Base-by-base conservation (phyloP, 92 coral and sea anemone genomes). In the Scolanthus callimorphus region DNA sequence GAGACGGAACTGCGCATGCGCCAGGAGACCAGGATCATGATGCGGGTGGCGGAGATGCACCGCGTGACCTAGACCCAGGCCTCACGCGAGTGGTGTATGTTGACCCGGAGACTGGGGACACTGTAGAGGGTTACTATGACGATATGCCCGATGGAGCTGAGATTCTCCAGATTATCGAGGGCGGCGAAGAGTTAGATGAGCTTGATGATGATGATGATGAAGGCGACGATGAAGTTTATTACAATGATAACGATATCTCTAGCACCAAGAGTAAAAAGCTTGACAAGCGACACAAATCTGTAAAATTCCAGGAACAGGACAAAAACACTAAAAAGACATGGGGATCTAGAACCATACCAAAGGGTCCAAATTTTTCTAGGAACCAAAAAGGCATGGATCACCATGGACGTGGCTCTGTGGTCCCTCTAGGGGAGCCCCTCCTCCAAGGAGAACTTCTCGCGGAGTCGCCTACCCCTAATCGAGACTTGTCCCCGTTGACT, bases 131-230 rank as follows among this genome's bases (percentile, higher is more conserved):
- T n/a, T 49, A 76, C 12, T 56, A 57, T 20, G 57, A 70, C 46
- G 83, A 87, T 45, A 67, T 82, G 21, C 95, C 90, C 25, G 73
- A 71, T 37, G 78, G 63, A 1, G 85, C 82, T 12, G 81, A 87
- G 48, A 64, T 87, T 21, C 45, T 83, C 0, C 61, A 71, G 31
- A 82, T 59, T 17, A 51, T 22, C 11, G 74, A 65, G 19, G 83
- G 67, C 17, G 73, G 51, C 17, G 56, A 48, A 12, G 66, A 26
- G 11, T 26, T 39, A 6, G 77, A 67, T 20, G 66, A 26, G 11
- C 26, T 39, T 10, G 77, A 67, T 20, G 39, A 43, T 17, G 74
- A 21, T 3, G 52, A 19, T 46, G 41, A 34, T 15, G 6, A 34
- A 6, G 41, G 41, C 41, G 41, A 34, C 15, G n/a, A n/a, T n/a